phyloP scores from a whole-genome alignment of 1,140 invertebrate species.

The Pectinophora gossypiella region DNA sequence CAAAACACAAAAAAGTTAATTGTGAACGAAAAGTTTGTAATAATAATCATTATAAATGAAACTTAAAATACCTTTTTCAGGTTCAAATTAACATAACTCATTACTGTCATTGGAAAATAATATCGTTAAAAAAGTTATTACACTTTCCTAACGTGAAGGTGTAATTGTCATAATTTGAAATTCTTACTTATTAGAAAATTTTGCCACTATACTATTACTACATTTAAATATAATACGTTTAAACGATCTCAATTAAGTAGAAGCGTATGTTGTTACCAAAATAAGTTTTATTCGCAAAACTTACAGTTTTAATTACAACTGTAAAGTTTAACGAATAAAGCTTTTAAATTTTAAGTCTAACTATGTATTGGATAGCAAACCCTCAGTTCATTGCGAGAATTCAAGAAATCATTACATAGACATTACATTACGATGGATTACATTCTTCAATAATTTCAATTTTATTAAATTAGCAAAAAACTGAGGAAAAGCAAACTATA shows the following conservation, averaged over 20 bases:
- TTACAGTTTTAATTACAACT: slow-evolving; percentile 16
- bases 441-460: slow-evolving; percentile 22
- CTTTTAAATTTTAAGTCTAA: slow-evolving; percentile 33
- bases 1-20: slow-evolving; percentile 49
- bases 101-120: slow-evolving; percentile 31
- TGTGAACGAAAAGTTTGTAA: slow-evolving; percentile 43
- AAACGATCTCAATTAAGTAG: slow-evolving; percentile 63
- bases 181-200: slow-evolving; percentile 52
- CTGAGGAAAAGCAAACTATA: slow-evolving; percentile 17
- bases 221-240: slow-evolving; percentile 70
- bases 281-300: slow-evolving; percentile 21
- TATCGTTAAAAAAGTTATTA: slow-evolving; percentile 42
- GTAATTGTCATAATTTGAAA: slow-evolving; percentile 67
- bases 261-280: slow-evolving; percentile 61
- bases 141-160: slow-evolving; percentile 44
- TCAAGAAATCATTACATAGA: slow-evolving; percentile 7
- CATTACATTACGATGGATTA: slow-evolving; percentile 17
- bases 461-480: slow-evolving; percentile 22
- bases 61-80: slow-evolving; percentile 47
- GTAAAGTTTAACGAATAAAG: slow-evolving; percentile 26
- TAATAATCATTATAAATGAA: slow-evolving; percentile 45
- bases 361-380: slow-evolving; percentile 32
- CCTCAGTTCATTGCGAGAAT: slow-evolving; percentile 35
- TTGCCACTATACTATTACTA: slow-evolving; percentile 66
- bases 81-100: slow-evolving; percentile 44